Evolutionary conservation across 2,888 invertebrate genomes (phyloP).

Genomic region (Cinara cedri): DNA sequence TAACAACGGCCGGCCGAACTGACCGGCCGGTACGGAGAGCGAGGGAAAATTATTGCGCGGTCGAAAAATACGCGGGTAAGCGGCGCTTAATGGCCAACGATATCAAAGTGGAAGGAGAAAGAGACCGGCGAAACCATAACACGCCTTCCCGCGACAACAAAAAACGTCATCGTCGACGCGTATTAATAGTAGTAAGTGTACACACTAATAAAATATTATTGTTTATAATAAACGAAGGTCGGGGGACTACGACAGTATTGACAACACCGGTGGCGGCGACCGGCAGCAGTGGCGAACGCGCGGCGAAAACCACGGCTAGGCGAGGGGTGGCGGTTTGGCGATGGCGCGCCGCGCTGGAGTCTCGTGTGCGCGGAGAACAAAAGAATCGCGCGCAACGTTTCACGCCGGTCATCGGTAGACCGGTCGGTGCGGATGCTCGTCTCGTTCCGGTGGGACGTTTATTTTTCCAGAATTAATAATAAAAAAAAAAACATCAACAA

Average conservation of each 20-base stretch:
- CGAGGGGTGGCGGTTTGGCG: background rate
- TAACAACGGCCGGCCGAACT: background rate
- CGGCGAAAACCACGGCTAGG: background rate
- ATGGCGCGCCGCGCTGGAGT: too few relatives aligned
- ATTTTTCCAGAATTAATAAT: too few relatives aligned
- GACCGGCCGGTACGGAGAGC: background rate
- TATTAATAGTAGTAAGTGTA: background rate
- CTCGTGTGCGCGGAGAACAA: too few relatives aligned
- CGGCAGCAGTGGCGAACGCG: background rate
- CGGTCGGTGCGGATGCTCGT: too few relatives aligned
- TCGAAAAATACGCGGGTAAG: background rate
- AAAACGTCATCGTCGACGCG: slow-evolving; percentile 3
- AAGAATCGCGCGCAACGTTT: too few relatives aligned
- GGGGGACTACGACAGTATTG: background rate
- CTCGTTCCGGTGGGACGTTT: too few relatives aligned
- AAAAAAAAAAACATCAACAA: too few relatives aligned
- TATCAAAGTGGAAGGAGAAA: background rate
- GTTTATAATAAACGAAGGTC: background rate
- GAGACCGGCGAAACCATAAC: background rate
- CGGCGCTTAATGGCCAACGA: background rate
- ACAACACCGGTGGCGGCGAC: background rate
- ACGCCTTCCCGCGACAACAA: background rate
- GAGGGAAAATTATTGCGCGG: background rate
- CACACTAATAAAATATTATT: background rate
- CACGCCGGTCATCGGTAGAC: too few relatives aligned